phyloP scores from a whole-genome alignment of 2,113 vertebrate species.

The Prinia subflava region DNA sequence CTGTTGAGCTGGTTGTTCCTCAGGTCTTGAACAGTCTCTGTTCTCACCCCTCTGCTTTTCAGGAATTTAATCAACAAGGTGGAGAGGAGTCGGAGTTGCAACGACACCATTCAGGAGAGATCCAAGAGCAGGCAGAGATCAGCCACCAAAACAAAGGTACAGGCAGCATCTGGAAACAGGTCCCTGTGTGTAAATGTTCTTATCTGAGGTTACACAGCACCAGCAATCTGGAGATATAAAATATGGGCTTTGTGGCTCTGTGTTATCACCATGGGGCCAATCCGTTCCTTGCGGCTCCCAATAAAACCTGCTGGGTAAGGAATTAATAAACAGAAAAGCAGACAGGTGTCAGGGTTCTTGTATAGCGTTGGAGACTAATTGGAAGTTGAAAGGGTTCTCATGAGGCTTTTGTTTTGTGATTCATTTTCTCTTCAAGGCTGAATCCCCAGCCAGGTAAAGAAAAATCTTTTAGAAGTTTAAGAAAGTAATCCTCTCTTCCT shows the following conservation, averaged over 20 bases:
- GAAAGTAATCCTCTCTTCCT: background rate
- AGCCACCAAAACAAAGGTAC: conserved; percentile 72
- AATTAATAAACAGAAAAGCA: background rate
- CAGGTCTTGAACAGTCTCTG: background rate
- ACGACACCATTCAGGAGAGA: conserved; percentile 79
- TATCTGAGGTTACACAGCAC: background rate
- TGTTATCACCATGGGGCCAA: accelerated
- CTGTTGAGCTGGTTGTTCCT: background rate
- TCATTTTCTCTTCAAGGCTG: background rate
- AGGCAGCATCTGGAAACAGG: background rate
- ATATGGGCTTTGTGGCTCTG: background rate
- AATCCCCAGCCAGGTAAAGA: background rate
- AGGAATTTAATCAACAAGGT: conserved; percentile 76
- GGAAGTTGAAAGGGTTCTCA: background rate
- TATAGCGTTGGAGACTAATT: background rate
- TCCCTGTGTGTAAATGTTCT: background rate
- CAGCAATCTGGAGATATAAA: background rate
- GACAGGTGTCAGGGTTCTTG: background rate
- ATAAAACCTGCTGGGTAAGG: background rate
- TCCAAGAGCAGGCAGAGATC: conserved; percentile 74
- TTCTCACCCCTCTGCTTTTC: background rate
- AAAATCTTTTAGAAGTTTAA: background rate
- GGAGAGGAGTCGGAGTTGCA: conserved; percentile 91
- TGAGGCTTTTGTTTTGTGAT: background rate
- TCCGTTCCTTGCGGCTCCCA: background rate